Evolutionary conservation across 2,888 invertebrate genomes (phyloP), one percentile per base, ranked within the genome.

Genomic region (Omphaloscelis lunosa): DNA sequence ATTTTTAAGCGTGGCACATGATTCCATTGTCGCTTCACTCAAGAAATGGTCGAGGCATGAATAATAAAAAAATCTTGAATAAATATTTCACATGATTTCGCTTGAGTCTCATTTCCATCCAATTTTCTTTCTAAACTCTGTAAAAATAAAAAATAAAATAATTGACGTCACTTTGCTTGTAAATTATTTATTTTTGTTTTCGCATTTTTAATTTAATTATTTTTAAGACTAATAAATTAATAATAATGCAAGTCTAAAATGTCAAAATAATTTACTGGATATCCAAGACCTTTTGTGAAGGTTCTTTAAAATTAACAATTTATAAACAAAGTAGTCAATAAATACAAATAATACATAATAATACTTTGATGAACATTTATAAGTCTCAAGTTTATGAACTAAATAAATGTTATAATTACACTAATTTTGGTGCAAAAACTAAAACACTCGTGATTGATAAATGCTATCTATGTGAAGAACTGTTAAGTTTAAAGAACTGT

Each of bases 341-440:
- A 70, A 78, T 77, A 80, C 48, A 83, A 74, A 75, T 71, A 61
- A 75, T 4, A 68, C 67, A 78, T 91, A 90, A 78, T 91, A 90
- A 90, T 90, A 90, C 89, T 91, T 85, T 82, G 56, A 83, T 71
- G 79, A 87, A 80, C 76, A 79, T 77, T 79, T 79, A 67, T 79
- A 83, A 84, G 77, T 85, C 68, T 81, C 82, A 75, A 71, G 77
- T 83, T 73, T 82, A 82, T 71, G n/a, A 82, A 74, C 85, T 88
- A 89, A 86, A 84, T 77, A 79, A 74, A 81, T 65, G 58, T 61
- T 61, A n/a, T 71, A 65, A 79, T 81, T 88, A 89, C 72, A 75
- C 86, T 86, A 89, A 86, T 81, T 89, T 88, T 88, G 88, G 90
- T 91, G 91, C 88, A 34, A 29, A 84, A 88, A 88, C 83, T 77